Evolutionary conservation across 2,888 invertebrate species (phyloP).

Genomic region (Mayetiola destructor): DNA sequence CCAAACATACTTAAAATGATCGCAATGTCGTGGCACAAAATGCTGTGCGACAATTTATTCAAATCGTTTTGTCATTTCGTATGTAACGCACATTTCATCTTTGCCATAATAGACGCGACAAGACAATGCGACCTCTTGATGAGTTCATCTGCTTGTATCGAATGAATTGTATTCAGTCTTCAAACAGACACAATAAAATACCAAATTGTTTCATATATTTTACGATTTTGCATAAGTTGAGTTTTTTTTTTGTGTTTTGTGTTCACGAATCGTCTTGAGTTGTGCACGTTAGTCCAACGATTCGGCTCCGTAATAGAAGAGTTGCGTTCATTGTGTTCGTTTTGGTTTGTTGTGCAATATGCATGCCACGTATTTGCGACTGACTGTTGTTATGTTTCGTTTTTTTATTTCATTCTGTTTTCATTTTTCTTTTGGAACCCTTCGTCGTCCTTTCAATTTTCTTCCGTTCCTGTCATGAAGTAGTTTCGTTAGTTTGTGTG

Average conservation of each 20-base stretch:
- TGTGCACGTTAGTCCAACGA: no score
- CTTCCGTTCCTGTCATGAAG: no score
- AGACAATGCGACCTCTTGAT: slow-evolving; percentile 1
- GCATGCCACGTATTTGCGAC: no score
- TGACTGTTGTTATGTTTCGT: neutral
- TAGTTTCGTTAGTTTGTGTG: neutral
- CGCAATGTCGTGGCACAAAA: neutral
- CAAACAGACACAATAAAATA: no score
- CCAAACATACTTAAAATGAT: no score
- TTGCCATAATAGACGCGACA: neutral
- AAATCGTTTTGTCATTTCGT: slow-evolving; percentile 12
- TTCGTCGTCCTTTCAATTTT: neutral
- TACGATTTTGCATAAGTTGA: no score
- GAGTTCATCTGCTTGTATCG: slow-evolving; percentile 8
- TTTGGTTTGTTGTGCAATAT: neutral
- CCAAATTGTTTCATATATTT: no score
- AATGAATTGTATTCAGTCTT: no score
- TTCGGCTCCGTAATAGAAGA: no score
- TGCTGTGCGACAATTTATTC: slow-evolving; percentile 10
- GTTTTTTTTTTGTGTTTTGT: no score
- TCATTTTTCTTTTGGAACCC: neutral
- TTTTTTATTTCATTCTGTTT: neutral
- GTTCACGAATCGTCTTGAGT: no score
- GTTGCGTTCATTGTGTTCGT: no score
- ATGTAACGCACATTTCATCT: slow-evolving; percentile 2